Evolutionary conservation across 2,797 vertebrate species (phyloP).

Genomic region (Apodemus agrarius): DNA sequence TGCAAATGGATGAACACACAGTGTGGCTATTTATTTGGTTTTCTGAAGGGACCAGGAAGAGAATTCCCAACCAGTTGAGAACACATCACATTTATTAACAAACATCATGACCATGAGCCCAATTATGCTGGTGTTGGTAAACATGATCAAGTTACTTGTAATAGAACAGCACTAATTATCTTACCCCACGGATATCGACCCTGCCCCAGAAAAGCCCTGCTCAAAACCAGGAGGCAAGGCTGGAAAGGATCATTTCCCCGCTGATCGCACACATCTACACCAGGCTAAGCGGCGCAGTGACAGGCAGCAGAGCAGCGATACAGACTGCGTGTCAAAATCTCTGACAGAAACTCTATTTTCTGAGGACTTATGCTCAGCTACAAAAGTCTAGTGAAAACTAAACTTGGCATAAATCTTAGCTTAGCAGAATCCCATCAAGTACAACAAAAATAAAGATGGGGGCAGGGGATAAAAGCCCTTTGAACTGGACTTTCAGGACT

Average conservation of each 20-base stretch:
- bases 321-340: not conserved
- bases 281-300: not conserved
- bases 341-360: constrained; percentile 58
- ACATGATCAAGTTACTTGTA: not conserved
- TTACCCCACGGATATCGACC: not conserved
- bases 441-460: constrained; percentile 51
- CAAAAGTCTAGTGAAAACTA: constrained; percentile 63
- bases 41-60: constrained; percentile 1
- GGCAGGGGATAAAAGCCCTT: not conserved
- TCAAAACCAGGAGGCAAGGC: not conserved
- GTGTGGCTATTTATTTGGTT: not conserved
- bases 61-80: not conserved
- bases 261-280: not conserved
- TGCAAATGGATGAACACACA: not conserved
- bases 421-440: constrained; percentile 61
- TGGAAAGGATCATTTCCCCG: not conserved
- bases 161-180: constrained; percentile 37
- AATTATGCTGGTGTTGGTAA: not conserved
- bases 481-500: constrained; percentile 57
- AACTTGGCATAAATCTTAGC: constrained; percentile 62
- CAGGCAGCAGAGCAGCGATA: not conserved
- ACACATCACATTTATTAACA: not conserved
- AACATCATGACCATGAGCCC: not conserved
- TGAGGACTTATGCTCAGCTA: constrained; percentile 44
- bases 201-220: constrained; percentile 15